phyloP scores from a whole-genome alignment of 2,113 vertebrate species.

The Candoia aspera region DNA sequence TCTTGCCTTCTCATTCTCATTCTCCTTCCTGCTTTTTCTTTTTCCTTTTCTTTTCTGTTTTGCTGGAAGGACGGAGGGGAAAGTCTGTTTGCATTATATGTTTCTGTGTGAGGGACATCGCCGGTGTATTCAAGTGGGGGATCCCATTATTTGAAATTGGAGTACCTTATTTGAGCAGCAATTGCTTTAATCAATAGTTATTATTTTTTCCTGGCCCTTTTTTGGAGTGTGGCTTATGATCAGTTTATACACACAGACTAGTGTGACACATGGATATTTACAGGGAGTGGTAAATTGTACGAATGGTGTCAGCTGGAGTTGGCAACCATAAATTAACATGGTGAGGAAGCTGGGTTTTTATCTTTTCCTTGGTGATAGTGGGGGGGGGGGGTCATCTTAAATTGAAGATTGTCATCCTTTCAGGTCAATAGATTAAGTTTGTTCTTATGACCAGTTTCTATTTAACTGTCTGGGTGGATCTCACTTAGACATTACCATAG shows the following conservation, averaged over 20 bases:
- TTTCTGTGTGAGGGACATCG: background rate
- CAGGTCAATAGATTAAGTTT: no score
- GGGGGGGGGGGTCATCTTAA: no score
- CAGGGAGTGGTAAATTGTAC: background rate
- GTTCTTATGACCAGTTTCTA: no score
- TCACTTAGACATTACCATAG: no score
- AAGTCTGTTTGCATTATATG: background rate
- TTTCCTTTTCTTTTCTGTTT: no score
- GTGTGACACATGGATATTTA: background rate
- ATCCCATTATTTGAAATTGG: background rate
- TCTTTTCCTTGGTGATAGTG: no score
- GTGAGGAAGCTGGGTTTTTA: background rate
- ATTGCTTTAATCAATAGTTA: background rate
- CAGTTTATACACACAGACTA: background rate
- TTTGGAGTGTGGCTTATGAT: background rate
- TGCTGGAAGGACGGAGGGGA: background rate
- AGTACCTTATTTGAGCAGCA: background rate
- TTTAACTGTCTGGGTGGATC: no score
- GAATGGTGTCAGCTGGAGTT: background rate
- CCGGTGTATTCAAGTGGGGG: background rate
- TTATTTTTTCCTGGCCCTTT: background rate
- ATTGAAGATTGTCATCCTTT: no score
- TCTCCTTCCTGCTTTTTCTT: background rate
- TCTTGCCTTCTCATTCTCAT: background rate
- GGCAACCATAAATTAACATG: background rate